Evolutionary conservation across 2,888 invertebrate genomes (phyloP).

Genomic region (Adelphocoris suturalis): DNA sequence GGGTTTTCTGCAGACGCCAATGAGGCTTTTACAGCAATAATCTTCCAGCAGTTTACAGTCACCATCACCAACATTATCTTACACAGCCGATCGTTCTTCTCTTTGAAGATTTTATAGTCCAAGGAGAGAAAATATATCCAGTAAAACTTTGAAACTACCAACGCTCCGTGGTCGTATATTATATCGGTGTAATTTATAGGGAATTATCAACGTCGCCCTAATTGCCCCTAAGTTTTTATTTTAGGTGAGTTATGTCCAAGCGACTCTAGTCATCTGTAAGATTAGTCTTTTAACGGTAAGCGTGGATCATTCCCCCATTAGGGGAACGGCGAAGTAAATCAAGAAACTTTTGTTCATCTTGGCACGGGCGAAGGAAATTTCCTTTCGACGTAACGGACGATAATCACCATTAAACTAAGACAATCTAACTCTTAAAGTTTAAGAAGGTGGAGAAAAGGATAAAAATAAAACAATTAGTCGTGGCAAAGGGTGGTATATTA

Average conservation of each 20-base stretch:
- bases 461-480: no score
- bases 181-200: background rate
- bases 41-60: background rate
- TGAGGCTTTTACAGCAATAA: no score
- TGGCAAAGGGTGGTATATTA: no score
- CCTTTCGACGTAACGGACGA: no score
- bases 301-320: slow-evolving; percentile 15
- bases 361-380: background rate
- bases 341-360: background rate
- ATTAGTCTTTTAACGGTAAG: slow-evolving; percentile 21
- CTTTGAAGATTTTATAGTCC: background rate
- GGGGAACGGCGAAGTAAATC: background rate
- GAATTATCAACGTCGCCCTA: slow-evolving; percentile 13
- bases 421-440: no score
- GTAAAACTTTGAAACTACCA: background rate
- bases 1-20: no score
- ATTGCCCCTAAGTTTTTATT: slow-evolving; percentile 30
- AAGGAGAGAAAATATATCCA: slow-evolving; percentile 19
- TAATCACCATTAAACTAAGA: no score
- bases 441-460: no score
- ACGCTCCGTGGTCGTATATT: background rate
- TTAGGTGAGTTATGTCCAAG: slow-evolving; percentile 7
- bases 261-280: background rate
- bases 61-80: background rate
- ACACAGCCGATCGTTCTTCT: background rate